A percentile compares a stretch with the other conserved stretches of the same genome.
Evolutionary conservation across 2,797 vertebrate genomes (phyloP).

Genomic region (Malacoctenus gilli): DNA sequence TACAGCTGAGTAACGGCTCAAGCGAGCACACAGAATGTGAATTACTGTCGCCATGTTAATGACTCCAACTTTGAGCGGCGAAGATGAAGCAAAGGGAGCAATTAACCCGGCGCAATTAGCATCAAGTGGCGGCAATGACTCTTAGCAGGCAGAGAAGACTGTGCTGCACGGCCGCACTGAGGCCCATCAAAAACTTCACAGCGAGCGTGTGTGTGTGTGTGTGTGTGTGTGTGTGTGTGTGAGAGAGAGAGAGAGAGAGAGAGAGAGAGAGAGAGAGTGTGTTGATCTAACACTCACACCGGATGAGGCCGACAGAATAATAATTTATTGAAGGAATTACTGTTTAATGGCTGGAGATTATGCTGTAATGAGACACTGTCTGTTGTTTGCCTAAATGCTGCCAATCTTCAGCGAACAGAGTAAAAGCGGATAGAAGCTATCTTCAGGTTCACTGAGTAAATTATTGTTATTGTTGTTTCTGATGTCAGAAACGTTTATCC

Average conservation of each 20-base stretch:
- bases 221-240: constrained; percentile 13
- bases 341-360: constrained; percentile 13
- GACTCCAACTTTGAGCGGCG: constrained; percentile 49
- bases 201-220: background rate
- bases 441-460: background rate
- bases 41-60: constrained; percentile 49
- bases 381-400: constrained; percentile 1
- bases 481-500: too few relatives aligned
- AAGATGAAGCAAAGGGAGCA: constrained; percentile 35
- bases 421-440: background rate
- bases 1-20: constrained; percentile 47
- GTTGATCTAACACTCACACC: background rate
- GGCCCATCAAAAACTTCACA: constrained; percentile 4
- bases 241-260: too few relatives aligned
- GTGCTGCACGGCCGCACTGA: background rate
- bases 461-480: constrained; percentile 1
- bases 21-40: constrained; percentile 43
- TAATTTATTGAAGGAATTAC: constrained; percentile 19
- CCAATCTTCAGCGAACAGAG: constrained; percentile 5
- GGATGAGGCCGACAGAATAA: constrained; percentile 7
- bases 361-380: constrained; percentile 8
- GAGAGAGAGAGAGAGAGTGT: too few relatives aligned
- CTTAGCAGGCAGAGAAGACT: constrained; percentile 15
- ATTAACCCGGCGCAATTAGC: constrained; percentile 53
- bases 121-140: constrained; percentile 27